Evolutionary conservation across 2,113 vertebrate genomes (phyloP).

Genomic region (Archilochus colubris): DNA sequence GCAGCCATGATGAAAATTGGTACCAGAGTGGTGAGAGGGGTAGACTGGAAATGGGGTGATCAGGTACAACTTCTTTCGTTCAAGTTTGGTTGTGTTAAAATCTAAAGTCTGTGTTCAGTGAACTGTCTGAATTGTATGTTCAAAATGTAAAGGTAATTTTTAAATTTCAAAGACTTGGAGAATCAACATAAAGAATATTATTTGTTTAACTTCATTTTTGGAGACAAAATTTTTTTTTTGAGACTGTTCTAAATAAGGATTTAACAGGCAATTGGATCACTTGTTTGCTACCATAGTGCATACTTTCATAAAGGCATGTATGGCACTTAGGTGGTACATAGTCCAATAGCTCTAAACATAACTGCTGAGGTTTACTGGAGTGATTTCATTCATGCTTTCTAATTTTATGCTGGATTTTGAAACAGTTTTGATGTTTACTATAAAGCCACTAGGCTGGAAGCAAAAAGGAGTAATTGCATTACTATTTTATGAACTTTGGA

Average conservation of each 20-base stretch:
- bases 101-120: background rate
- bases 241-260: background rate
- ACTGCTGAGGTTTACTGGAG: background rate
- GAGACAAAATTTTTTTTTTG: background rate
- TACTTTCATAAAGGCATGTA: background rate
- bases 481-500: background rate
- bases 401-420: background rate
- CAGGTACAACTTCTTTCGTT: constrained; percentile 79
- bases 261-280: background rate
- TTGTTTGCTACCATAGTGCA: background rate
- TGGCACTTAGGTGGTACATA: accelerated
- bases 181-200: background rate
- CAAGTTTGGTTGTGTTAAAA: background rate
- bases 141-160: background rate
- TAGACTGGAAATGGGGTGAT: constrained; percentile 99
- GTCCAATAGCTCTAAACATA: background rate
- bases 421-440: background rate
- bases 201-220: background rate
- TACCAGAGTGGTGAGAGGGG: constrained; percentile 95
- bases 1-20: constrained; percentile 99
- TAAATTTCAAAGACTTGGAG: background rate
- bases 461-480: background rate
- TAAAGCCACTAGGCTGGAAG: background rate
- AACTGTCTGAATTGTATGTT: background rate
- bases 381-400: background rate